A percentile compares a stretch with the other conserved stretches of the same genome.
These are phyloP conservation scores for Dipodomys merriami DNA, from an alignment of 2,113 vertebrate species.

Conservation along the genomic window DNA sequence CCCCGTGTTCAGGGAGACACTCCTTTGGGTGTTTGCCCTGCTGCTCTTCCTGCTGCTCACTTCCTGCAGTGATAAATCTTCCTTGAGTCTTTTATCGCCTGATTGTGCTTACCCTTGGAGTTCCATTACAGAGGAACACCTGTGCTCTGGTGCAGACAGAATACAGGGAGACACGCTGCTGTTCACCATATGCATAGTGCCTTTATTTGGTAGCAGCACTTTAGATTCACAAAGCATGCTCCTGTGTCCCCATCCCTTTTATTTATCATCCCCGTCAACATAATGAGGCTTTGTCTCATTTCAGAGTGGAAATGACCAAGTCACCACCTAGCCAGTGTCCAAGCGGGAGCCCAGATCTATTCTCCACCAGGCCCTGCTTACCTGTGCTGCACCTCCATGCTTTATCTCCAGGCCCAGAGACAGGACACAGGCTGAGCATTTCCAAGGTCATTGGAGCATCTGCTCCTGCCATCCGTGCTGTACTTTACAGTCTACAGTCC, in stretches of 20 bases:
- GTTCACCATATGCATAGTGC: fast-evolving
- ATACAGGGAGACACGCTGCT: not conserved
- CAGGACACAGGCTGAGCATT: fast-evolving
- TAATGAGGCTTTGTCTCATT: too few relatives aligned
- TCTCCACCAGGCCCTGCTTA: not conserved
- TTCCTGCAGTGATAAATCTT: not conserved
- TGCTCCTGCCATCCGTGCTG: fast-evolving
- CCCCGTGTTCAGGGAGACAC: not conserved
- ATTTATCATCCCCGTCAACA: not conserved
- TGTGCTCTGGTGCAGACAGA: not conserved
- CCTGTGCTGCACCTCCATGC: fast-evolving
- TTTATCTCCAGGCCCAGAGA: not conserved
- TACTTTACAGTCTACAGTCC: too few relatives aligned
- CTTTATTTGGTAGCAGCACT: fast-evolving
- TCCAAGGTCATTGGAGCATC: fast-evolving
- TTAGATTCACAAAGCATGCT: too few relatives aligned
- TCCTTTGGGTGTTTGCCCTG: not conserved
- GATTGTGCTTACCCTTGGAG: not conserved
- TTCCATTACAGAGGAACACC: not conserved
- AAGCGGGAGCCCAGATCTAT: not conserved
- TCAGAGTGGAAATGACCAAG: not conserved
- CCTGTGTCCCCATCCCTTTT: fast-evolving
- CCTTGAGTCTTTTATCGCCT: not conserved
- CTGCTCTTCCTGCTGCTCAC: not conserved
- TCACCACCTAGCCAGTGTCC: too few relatives aligned